A percentile compares a stretch with the other conserved stretches of the same genome.
phyloP scores from a whole-genome alignment of 2,797 vertebrate species.

The Margarornis squamiger region DNA sequence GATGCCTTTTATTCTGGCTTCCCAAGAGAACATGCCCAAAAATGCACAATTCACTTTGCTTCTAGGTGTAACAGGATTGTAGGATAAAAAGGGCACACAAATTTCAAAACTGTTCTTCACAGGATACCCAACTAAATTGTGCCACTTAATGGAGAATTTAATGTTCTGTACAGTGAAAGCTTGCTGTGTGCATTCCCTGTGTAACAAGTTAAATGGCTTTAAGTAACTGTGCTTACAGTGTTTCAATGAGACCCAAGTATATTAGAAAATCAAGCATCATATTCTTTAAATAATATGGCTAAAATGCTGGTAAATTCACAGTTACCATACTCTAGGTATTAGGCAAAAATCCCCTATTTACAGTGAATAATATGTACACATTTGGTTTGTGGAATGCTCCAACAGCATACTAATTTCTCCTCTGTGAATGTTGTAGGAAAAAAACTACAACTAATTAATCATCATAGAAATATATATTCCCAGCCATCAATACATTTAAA shows the following conservation, averaged over 20 bases:
- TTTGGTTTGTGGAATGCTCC: slow-evolving; percentile 62
- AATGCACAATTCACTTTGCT: neutral
- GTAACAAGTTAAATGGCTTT: slow-evolving; percentile 58
- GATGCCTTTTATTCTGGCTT: neutral
- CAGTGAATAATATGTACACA: slow-evolving; percentile 63
- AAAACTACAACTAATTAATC: neutral
- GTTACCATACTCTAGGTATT: slow-evolving; percentile 14
- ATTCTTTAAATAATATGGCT: slow-evolving; percentile 66
- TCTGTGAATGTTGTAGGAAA: neutral
- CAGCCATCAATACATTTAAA: neutral
- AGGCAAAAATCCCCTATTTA: slow-evolving; percentile 52
- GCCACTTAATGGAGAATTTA: neutral
- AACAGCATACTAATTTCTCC: neutral
- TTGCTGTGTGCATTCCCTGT: slow-evolving; percentile 4
- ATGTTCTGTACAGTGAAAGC: neutral
- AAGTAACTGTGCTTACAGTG: slow-evolving; percentile 56
- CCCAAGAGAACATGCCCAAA: neutral
- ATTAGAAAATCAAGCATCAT: slow-evolving; percentile 39
- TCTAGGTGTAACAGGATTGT: neutral
- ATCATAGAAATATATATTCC: slow-evolving; percentile 27
- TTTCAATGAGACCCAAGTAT: slow-evolving; percentile 16
- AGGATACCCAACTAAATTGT: neutral
- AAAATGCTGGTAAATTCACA: slow-evolving; percentile 62
- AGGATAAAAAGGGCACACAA: neutral
- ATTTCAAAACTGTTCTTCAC: neutral